Conservation (phyloP, 2,797 vertebrate species). For the Philypnodon macrostomus region DNA sequence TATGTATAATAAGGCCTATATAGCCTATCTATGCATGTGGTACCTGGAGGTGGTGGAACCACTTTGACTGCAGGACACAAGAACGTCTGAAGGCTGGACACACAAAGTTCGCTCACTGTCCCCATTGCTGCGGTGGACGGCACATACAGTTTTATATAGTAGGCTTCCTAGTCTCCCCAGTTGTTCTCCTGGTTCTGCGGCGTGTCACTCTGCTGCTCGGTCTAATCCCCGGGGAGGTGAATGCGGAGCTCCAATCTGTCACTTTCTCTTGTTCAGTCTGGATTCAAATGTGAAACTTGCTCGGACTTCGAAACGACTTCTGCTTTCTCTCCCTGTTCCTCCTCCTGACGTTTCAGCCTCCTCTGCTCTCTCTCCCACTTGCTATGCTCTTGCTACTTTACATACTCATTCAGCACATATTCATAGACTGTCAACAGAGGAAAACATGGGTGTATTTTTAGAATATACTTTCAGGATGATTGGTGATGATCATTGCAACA, state of each 20-base stretch:
- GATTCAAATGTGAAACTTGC: slow-evolving; percentile 47
- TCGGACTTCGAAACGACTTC: slow-evolving; percentile 46
- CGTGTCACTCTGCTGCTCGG: slow-evolving; percentile 26
- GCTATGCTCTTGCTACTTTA: slow-evolving; percentile 46
- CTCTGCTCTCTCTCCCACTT: slow-evolving; percentile 39
- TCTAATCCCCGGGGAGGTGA: slow-evolving; percentile 23
- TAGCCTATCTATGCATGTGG: slow-evolving; percentile 7
- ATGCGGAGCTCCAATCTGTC: slow-evolving; percentile 9
- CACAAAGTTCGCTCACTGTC: slow-evolving; percentile 85
- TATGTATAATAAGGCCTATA: background rate
- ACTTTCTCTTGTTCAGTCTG: slow-evolving; percentile 46
- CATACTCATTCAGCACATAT: slow-evolving; percentile 47
- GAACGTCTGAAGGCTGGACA: slow-evolving; percentile 86
- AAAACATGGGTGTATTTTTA: slow-evolving; percentile 13
- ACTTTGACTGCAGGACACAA: slow-evolving; percentile 74
- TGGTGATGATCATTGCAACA: slow-evolving; percentile 1
- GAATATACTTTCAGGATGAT: background rate
- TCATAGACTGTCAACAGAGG: slow-evolving; percentile 27
- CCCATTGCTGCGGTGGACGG: slow-evolving; percentile 70
- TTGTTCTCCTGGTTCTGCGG: slow-evolving; percentile 31
- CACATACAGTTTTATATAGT: background rate
- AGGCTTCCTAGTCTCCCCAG: too few species aligned
- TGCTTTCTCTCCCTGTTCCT: slow-evolving; percentile 55
- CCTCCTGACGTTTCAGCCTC: slow-evolving; percentile 39
- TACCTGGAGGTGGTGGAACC: slow-evolving; percentile 74